Evolutionary conservation across 2,113 vertebrate genomes (phyloP).

Genomic region (Agapornis roseicollis): DNA sequence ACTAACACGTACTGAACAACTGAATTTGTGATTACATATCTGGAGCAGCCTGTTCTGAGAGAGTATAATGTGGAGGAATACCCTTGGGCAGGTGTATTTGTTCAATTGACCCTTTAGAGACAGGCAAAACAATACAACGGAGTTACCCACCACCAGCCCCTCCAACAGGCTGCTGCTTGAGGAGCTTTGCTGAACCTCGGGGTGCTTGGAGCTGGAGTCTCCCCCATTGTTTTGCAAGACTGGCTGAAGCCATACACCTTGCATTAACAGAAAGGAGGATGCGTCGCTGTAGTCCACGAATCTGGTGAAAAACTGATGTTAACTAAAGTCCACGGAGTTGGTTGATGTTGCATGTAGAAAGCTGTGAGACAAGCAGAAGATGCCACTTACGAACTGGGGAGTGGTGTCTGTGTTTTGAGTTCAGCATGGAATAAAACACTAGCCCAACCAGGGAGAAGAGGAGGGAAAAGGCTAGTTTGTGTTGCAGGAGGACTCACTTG

Average conservation of each 20-base stretch:
- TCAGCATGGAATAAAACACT: background rate
- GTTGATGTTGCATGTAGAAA: background rate
- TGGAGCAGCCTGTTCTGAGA: background rate
- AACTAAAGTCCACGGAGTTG: background rate
- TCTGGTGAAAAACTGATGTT: background rate
- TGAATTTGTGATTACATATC: background rate
- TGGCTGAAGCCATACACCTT: background rate
- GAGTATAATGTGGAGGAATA: accelerated
- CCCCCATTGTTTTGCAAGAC: background rate
- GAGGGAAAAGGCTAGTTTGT: background rate
- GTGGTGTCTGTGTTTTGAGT: background rate
- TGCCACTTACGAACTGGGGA: background rate
- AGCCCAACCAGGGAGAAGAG: background rate
- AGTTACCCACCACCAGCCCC: background rate
- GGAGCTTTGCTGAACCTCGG: background rate
- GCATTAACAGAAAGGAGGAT: background rate
- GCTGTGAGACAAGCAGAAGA: background rate
- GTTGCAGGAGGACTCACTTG: background rate
- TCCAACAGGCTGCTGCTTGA: background rate
- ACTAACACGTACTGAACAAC: background rate
- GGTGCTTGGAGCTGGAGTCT: background rate
- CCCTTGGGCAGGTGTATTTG: background rate
- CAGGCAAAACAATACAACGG: background rate
- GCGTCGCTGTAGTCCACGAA: background rate
- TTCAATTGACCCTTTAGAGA: background rate